A percentile compares a stretch with the other conserved stretches of the same genome.
Conservation (phyloP, 2,888 invertebrate genomes). For the Carpatolechia fugitivella region DNA sequence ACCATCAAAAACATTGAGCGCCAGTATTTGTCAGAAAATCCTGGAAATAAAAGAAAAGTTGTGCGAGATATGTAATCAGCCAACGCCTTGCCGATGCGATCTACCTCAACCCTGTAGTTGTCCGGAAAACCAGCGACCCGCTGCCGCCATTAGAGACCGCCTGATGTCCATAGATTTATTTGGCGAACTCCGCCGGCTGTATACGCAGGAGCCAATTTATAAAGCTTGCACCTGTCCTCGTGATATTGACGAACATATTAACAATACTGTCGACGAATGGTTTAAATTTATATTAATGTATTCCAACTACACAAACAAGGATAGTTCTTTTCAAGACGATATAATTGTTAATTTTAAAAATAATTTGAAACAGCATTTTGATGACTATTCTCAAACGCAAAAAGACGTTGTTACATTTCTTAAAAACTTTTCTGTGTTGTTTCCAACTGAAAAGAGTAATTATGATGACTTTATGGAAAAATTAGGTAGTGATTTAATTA, state of each 20-base stretch:
- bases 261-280: background rate
- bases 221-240: background rate
- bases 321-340: background rate
- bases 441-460: too few species aligned
- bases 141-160: background rate
- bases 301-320: background rate
- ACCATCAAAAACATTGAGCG: background rate
- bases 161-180: background rate
- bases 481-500: too few species aligned
- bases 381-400: too few species aligned
- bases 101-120: background rate
- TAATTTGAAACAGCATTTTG: too few species aligned
- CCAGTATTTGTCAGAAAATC: background rate
- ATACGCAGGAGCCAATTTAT: background rate
- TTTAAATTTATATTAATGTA: background rate
- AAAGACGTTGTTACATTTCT: too few species aligned
- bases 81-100: background rate
- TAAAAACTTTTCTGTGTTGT: too few species aligned
- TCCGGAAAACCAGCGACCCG: background rate
- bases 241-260: background rate
- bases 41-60: background rate
- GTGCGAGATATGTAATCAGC: background rate
- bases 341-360: background rate
- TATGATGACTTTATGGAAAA: too few species aligned
- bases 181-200: background rate